Conservation (phyloP, 2,888 invertebrate genomes). For the Chironomus riparius region DNA sequence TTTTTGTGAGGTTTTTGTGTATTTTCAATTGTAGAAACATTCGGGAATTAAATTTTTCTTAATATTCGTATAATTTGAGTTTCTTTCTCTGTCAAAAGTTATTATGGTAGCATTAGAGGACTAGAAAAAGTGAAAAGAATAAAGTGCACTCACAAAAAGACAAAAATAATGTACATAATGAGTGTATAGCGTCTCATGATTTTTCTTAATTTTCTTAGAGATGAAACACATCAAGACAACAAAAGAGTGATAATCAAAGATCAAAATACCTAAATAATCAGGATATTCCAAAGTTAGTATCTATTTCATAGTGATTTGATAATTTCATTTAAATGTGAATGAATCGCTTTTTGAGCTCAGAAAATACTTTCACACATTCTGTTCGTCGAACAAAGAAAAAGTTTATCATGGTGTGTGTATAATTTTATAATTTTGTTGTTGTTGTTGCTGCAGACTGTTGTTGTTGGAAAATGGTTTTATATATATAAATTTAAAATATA, state of each 20-base stretch:
- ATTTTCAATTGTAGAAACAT: not conserved
- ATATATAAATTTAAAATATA: not conserved
- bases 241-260: not conserved
- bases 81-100: not conserved
- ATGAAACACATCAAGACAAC: not conserved
- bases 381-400: slow-evolving; percentile 14
- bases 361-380: not conserved
- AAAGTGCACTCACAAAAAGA: not conserved
- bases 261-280: not conserved
- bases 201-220: not conserved
- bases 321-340: not conserved
- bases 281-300: not conserved
- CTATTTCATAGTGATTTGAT: not conserved
- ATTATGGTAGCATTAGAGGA: not conserved
- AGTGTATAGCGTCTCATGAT: not conserved
- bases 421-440: slow-evolving; percentile 1
- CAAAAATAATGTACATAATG: not conserved
- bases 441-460: not conserved
- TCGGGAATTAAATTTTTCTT: not conserved
- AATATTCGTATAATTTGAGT: not conserved
- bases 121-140: not conserved
- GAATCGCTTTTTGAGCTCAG: not conserved
- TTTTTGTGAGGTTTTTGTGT: not conserved
- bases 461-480: not conserved
- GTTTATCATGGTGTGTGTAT: not conserved